Evolutionary conservation across 2,888 invertebrate genomes (phyloP).

Genomic region (Drosophila setosimentum): DNA sequence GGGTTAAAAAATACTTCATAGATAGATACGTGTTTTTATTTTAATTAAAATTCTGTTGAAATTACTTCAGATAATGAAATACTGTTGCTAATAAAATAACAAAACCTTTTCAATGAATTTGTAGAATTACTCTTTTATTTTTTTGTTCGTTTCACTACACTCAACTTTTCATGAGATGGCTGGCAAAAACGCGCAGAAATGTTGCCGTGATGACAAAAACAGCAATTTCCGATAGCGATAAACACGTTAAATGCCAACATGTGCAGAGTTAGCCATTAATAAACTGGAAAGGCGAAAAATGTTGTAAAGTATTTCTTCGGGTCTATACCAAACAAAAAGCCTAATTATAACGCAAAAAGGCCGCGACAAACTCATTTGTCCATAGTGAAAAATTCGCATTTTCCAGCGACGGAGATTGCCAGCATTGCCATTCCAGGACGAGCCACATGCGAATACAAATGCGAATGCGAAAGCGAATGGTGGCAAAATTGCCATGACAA

Average conservation of each 20-base stretch:
- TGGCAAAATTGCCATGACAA: conserved; percentile 79
- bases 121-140: conserved; percentile 18
- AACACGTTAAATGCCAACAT: conserved; percentile 72
- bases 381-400: conserved; percentile 80
- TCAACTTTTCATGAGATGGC: conserved; percentile 24
- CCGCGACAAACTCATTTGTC: conserved; percentile 82
- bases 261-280: conserved; percentile 76
- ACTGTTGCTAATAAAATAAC: conserved; percentile 1
- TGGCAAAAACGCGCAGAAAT: conserved; percentile 23
- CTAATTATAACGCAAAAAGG: conserved; percentile 67
- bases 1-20: background rate
- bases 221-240: conserved; percentile 60
- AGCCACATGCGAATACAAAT: conserved; percentile 12
- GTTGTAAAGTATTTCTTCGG: conserved; percentile 67
- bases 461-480: conserved; percentile 53
- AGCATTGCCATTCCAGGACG: conserved; percentile 63
- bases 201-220: conserved; percentile 27
- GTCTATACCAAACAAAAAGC: conserved; percentile 45
- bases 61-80: background rate
- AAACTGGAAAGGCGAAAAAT: conserved; percentile 73
- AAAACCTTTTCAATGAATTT: conserved; percentile 20
- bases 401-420: conserved; percentile 50
- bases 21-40: background rate
- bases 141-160: conserved; percentile 27
- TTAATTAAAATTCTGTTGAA: background rate